A percentile compares a stretch with the other conserved stretches of the same genome.
phyloP scores from a whole-genome alignment of 2,888 invertebrate species.

The Podabrus alpinus region DNA sequence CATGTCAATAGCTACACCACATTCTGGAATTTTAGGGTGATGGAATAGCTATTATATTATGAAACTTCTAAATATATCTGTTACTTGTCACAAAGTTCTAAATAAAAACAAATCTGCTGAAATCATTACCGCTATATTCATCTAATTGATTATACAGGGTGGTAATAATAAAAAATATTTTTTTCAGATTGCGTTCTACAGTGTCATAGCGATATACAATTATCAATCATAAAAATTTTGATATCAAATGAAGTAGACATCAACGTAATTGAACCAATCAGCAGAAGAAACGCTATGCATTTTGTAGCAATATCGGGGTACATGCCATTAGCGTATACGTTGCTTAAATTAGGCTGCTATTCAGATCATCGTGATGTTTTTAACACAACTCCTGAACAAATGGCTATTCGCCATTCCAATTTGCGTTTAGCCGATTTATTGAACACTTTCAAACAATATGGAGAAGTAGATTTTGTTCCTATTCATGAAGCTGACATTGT shows the following conservation, averaged over 20 bases:
- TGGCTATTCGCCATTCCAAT: conserved; percentile 44
- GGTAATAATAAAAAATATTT: neutral
- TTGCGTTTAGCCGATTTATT: conserved; percentile 22
- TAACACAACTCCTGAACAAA: conserved; percentile 54
- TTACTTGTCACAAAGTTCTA: neutral
- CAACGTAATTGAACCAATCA: conserved; percentile 53
- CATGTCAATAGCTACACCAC: neutral
- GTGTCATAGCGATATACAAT: conserved; percentile 51
- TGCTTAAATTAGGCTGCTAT: conserved; percentile 54
- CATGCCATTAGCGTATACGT: conserved; percentile 49
- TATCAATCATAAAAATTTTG: conserved; percentile 52
- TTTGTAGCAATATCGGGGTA: conserved; percentile 60
- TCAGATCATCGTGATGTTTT: conserved; percentile 50
- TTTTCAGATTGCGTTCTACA: conserved; percentile 13
- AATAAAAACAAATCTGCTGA: no score
- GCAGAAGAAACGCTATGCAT: conserved; percentile 58
- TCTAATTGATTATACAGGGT: no score
- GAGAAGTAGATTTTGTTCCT: neutral
- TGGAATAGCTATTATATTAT: neutral
- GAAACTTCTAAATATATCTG: neutral
- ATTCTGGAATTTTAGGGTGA: neutral
- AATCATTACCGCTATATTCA: neutral
- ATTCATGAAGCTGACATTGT: neutral
- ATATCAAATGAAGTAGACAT: conserved; percentile 52
- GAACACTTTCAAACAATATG: neutral